Evolutionary conservation across 2,888 invertebrate genomes (phyloP).

Genomic region (Drosophila recens): DNA sequence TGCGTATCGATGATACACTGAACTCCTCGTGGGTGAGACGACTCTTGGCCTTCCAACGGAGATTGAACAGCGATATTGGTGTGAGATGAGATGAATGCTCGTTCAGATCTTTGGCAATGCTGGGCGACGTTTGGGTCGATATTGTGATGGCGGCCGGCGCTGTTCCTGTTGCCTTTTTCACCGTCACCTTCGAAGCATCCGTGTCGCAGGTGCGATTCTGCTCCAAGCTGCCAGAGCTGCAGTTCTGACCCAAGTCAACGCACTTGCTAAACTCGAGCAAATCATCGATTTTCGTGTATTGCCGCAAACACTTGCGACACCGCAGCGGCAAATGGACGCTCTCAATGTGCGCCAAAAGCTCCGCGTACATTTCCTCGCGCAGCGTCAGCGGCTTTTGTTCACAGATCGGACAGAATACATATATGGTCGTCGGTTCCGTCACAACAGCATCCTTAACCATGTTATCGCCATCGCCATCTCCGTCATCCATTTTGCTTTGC

Average conservation of each 20-base stretch:
- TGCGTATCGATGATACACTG: conserved; percentile 83
- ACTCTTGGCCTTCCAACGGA: conserved; percentile 82
- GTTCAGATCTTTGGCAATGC: conserved; percentile 43
- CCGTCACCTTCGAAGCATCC: conserved; percentile 71
- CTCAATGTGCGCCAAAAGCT: conserved; percentile 81
- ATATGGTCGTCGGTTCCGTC: conserved; percentile 46
- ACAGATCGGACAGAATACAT: conserved; percentile 83
- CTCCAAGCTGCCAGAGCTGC: conserved; percentile 32
- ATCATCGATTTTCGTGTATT: conserved; percentile 70
- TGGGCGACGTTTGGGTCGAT: conserved; percentile 80
- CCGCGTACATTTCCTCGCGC: conserved; percentile 63
- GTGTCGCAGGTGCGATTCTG: conserved; percentile 53
- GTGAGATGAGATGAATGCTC: conserved; percentile 54
- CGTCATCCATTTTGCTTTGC: conserved; percentile 3
- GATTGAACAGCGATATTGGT: conserved; percentile 81
- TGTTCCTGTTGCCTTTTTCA: conserved; percentile 48
- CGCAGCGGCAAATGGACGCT: conserved; percentile 82
- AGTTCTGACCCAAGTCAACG: conserved; percentile 43
- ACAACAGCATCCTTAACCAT: not conserved
- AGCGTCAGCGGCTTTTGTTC: conserved; percentile 76
- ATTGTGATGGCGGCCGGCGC: conserved; percentile 63
- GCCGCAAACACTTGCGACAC: conserved; percentile 81
- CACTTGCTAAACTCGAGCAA: conserved; percentile 74
- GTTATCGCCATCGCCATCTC: too few species aligned
- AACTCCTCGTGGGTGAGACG: conserved; percentile 77